Percentiles rank a stretch among this genome's conserved stretches.
Conservation (phyloP, 2,888 invertebrate genomes). For the Nasonovia ribisnigri region DNA sequence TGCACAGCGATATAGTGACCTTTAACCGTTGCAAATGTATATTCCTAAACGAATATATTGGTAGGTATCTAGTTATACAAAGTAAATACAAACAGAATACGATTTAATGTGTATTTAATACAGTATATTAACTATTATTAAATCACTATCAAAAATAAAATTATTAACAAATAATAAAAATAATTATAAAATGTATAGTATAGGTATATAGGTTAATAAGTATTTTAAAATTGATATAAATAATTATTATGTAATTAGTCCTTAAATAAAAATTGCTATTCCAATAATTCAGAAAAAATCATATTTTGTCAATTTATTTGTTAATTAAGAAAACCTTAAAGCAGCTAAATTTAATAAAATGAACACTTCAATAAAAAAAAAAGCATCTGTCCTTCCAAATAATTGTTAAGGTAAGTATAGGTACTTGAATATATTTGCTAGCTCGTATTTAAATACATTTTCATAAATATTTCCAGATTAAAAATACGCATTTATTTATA, state of each 20-base stretch:
- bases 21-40: conserved; percentile 23
- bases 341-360: neutral
- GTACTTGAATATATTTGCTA: neutral
- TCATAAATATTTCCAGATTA: neutral
- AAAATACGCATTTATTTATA: neutral
- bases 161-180: neutral
- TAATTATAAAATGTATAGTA: no score
- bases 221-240: neutral
- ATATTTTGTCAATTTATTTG: no score
- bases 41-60: neutral
- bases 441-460: neutral
- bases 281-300: neutral
- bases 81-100: neutral
- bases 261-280: neutral
- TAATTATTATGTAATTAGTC: neutral
- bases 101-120: neutral
- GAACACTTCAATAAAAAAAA: neutral
- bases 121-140: neutral
- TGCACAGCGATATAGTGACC: neutral
- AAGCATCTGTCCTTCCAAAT: neutral
- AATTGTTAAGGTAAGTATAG: neutral
- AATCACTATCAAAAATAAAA: neutral
- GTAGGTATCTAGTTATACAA: neutral
- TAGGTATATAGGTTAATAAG: neutral
- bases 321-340: neutral